These are phyloP conservation scores for Gortyna flavago DNA, from an alignment of 2,888 invertebrate species.

Conservation along the genomic window DNA sequence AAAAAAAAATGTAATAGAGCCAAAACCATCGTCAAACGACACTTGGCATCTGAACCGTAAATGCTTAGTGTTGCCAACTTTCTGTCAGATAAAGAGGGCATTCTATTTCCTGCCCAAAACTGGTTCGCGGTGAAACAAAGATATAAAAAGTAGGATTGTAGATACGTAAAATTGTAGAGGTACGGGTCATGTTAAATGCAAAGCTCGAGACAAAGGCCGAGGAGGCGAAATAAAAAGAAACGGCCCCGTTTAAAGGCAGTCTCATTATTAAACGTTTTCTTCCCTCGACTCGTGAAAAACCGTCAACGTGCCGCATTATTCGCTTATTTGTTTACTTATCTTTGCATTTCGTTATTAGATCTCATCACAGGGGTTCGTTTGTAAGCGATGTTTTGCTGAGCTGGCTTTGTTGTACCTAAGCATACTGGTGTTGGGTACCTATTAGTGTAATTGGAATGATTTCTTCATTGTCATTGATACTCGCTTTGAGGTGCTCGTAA, in stretches of 20 bases:
- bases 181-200: slow-evolving; percentile 71
- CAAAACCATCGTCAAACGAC: slow-evolving; percentile 60
- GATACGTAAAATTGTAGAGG: slow-evolving; percentile 52
- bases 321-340: slow-evolving; percentile 73
- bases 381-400: slow-evolving; percentile 38
- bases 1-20: slow-evolving; percentile 59
- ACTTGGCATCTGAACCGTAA: slow-evolving; percentile 61
- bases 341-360: slow-evolving; percentile 68
- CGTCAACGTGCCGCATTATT: slow-evolving; percentile 69
- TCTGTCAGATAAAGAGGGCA: slow-evolving; percentile 67
- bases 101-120: slow-evolving; percentile 63
- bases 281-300: slow-evolving; percentile 73
- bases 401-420: slow-evolving; percentile 11
- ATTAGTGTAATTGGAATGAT: slow-evolving; percentile 34
- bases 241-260: slow-evolving; percentile 78
- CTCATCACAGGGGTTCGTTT: slow-evolving; percentile 54
- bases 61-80: slow-evolving; percentile 67
- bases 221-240: slow-evolving; percentile 81
- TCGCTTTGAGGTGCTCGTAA: not conserved
- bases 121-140: slow-evolving; percentile 51
- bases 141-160: slow-evolving; percentile 51
- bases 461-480: slow-evolving; percentile 9
- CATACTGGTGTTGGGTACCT: slow-evolving; percentile 11
- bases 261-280: slow-evolving; percentile 84
- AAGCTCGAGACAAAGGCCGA: slow-evolving; percentile 76